Base-by-base conservation (phyloP, 1,140 invertebrate species). In the Scaptodrosophila lebanonensis region DNA sequence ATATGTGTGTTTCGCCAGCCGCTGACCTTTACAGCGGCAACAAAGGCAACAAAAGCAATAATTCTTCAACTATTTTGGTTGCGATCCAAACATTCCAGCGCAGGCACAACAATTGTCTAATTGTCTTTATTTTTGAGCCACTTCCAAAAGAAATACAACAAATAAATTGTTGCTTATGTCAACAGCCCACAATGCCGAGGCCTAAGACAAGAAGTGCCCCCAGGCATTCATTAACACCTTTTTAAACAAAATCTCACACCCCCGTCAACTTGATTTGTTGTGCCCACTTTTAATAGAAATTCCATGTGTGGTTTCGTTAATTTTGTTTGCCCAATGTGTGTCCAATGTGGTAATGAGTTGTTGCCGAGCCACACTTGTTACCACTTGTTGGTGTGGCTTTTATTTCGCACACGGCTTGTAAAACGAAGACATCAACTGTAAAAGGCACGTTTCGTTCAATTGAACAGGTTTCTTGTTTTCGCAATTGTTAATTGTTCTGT, bases 191-290 rank as follows among this genome's bases (percentile, higher is more conserved):
- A 59, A 67, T 43, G 15, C 56, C 25, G 61, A 57, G 77, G 64
- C 54, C 60, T 56, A 9, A 29, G 25, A 50, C 35, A 68, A 48
- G 68, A 79, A 77, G 65, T 82, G 64, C 73, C 73, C 68, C 68
- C 65, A 64, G 60, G 73, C 60, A 65, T 77, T 77, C 73, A 77
- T 77, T 77, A 77, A 77, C 73, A 77, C 73, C 73, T 77, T 73
- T 73, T 79, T 51, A 51, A 49, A 44, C 68, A 42, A 59, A 52
- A 68, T 65, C 72, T 72, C 59, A 76, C 72, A 76, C 58, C 32
- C 64, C 22, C 22, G 22, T 8, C 22, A 25, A 25, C 65, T 66
- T 25, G 25, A 20, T 40, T 40, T 40, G 16, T 44, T 29, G 8
- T 44, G 43, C 17, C 52, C 53, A 43, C 35, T 25, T 25, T 8